Evolutionary conservation across 2,113 vertebrate genomes (phyloP).

Genomic region (Paraplagusia blochii): DNA sequence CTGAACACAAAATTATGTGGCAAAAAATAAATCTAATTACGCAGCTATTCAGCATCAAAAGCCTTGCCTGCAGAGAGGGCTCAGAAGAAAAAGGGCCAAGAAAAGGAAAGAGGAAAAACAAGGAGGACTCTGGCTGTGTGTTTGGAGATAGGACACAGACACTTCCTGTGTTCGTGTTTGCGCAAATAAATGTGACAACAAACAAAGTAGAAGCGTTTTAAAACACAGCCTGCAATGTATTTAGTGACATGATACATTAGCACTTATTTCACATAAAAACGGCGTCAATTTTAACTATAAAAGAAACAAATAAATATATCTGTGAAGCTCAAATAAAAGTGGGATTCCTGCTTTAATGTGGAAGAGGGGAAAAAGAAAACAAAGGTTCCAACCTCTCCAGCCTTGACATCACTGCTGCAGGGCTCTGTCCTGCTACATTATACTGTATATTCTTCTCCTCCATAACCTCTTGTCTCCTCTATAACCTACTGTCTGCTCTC

Average conservation of each 20-base stretch:
- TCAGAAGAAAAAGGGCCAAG: constrained; percentile 42
- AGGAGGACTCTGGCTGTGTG: constrained; percentile 32
- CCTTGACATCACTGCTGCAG: constrained; percentile 27
- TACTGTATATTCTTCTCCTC: constrained; percentile 26
- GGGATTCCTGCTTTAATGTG: constrained; percentile 40
- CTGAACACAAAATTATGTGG: constrained; percentile 66
- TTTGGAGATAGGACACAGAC: constrained; percentile 43
- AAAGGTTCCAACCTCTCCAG: constrained; percentile 31
- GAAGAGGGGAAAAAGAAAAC: constrained; percentile 29
- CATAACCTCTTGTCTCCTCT: constrained; percentile 1
- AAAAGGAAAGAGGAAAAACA: constrained; percentile 33
- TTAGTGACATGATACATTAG: constrained; percentile 1
- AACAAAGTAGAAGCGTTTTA: neutral
- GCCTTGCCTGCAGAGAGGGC: constrained; percentile 37
- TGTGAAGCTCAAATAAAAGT: constrained; percentile 7
- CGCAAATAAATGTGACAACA: constrained; percentile 44
- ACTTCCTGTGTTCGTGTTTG: constrained; percentile 47
- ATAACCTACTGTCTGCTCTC: neutral
- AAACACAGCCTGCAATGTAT: constrained; percentile 10
- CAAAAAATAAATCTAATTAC: constrained; percentile 70
- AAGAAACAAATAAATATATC: constrained; percentile 25
- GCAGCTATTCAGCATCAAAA: constrained; percentile 61
- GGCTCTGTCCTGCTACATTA: constrained; percentile 7
- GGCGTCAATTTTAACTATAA: constrained; percentile 13
- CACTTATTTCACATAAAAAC: constrained; percentile 36